A percentile compares a stretch with the other conserved stretches of the same genome.
Evolutionary conservation across 2,888 invertebrate genomes (phyloP).

Genomic region (Trachelus iudaicus): DNA sequence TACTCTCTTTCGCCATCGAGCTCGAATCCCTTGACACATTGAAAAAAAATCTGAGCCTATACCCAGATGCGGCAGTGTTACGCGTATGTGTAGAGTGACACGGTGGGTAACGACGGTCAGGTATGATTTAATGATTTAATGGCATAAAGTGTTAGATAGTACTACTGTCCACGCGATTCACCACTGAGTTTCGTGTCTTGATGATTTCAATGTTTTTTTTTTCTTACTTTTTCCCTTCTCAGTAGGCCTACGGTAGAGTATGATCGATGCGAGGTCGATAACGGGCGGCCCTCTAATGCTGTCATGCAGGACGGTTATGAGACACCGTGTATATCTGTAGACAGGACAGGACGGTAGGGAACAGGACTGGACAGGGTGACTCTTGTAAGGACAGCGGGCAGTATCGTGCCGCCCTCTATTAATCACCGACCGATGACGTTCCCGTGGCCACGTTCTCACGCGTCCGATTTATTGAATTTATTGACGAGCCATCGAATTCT

Average conservation of each 20-base stretch:
- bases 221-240: background rate
- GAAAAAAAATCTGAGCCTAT: background rate
- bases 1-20: background rate
- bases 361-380: constrained; percentile 21
- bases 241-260: background rate
- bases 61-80: background rate
- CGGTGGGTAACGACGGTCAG: background rate
- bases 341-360: constrained; percentile 10
- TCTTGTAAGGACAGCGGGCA: constrained; percentile 34
- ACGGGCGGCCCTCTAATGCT: constrained; percentile 19
- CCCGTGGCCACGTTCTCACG: constrained; percentile 36
- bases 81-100: background rate
- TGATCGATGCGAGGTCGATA: constrained; percentile 20
- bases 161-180: background rate
- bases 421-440: constrained; percentile 45
- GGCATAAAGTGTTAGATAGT: background rate
- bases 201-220: background rate
- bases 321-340: constrained; percentile 38
- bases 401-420: constrained; percentile 44
- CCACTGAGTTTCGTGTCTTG: background rate
- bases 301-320: constrained; percentile 39
- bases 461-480: constrained; percentile 29
- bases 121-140: background rate
- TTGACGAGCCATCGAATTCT: constrained; percentile 4
- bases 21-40: background rate